Percentiles rank a stretch among this genome's conserved stretches.
phyloP scores from a whole-genome alignment of 2,113 vertebrate species.

The Electrona antarctica region DNA sequence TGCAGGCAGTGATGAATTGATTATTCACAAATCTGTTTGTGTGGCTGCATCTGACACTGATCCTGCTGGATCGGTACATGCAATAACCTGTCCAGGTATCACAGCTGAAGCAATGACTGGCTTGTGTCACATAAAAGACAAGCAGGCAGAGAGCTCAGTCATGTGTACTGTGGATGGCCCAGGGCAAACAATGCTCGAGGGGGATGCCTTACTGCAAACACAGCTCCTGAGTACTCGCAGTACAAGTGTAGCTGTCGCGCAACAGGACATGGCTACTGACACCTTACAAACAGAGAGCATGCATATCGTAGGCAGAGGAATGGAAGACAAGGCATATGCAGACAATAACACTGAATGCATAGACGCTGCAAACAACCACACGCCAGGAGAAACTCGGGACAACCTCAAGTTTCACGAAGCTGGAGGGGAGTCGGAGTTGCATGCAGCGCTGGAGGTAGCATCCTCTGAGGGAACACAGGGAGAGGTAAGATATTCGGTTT shows the following conservation, averaged over 20 bases:
- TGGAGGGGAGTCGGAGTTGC: not conserved
- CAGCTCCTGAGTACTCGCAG: conserved; percentile 14
- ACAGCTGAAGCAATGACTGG: conserved; percentile 20
- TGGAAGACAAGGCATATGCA: not conserved
- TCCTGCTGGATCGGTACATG: conserved; percentile 5
- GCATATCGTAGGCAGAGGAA: not conserved
- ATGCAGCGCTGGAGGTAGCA: conserved; percentile 11
- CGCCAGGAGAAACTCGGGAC: not conserved
- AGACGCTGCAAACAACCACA: not conserved
- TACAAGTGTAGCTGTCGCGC: not conserved
- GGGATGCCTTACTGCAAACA: conserved; percentile 5
- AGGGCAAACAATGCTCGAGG: not conserved
- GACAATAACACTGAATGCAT: not conserved
- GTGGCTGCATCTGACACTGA: conserved; percentile 1
- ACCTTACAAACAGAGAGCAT: not conserved
- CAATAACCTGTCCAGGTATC: conserved; percentile 13
- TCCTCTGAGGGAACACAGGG: conserved; percentile 12
- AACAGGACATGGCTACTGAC: conserved; percentile 11
- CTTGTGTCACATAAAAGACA: conserved; percentile 15
- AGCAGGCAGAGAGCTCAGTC: conserved; percentile 14
- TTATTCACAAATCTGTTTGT: conserved; percentile 13
- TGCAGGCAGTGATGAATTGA: not conserved
- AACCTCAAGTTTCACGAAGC: not conserved
- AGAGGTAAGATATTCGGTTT: conserved; percentile 32
- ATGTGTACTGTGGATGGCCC: conserved; percentile 6